These are phyloP conservation scores for Trogon surrucura DNA, from an alignment of 2,113 vertebrate species.

Conservation along the genomic window DNA sequence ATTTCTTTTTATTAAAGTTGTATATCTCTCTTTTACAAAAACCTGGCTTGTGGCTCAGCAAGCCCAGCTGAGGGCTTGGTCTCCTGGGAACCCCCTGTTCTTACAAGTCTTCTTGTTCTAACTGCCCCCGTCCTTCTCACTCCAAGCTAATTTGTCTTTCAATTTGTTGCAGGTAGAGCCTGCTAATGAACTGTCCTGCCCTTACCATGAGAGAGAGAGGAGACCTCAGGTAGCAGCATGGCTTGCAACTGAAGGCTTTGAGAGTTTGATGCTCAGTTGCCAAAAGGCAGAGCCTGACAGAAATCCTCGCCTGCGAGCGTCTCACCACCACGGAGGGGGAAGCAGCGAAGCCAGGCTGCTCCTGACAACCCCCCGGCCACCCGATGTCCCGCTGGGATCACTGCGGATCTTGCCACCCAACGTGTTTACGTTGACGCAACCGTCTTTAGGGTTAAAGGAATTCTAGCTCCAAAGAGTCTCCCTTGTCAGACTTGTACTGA, in stretches of 20 bases:
- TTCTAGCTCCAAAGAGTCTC: constrained; percentile 2
- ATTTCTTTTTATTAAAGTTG: constrained; percentile 71
- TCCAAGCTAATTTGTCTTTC: constrained; percentile 38
- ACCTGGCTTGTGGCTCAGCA: neutral
- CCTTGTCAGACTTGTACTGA: neutral
- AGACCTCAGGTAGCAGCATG: constrained; percentile 37
- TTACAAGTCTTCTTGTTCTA: neutral
- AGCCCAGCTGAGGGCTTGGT: constrained; percentile 49
- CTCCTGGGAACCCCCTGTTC: constrained; percentile 41
- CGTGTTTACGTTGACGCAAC: accelerated
- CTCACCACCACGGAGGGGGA: neutral
- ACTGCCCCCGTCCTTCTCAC: neutral
- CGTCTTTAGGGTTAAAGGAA: neutral
- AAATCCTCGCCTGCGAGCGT: neutral
- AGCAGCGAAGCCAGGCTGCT: neutral
- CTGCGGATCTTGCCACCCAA: neutral
- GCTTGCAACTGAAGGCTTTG: constrained; percentile 39
- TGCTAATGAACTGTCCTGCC: constrained; percentile 46
- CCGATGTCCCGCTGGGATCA: neutral
- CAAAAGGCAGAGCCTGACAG: constrained; percentile 18
- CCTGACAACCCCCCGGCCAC: neutral
- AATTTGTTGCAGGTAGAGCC: constrained; percentile 71
- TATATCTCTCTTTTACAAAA: constrained; percentile 57
- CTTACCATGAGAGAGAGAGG: constrained; percentile 34
- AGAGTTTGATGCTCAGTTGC: constrained; percentile 6